Base-by-base conservation (phyloP, 2,888 invertebrate species). In the Crocallis elinguaria region DNA sequence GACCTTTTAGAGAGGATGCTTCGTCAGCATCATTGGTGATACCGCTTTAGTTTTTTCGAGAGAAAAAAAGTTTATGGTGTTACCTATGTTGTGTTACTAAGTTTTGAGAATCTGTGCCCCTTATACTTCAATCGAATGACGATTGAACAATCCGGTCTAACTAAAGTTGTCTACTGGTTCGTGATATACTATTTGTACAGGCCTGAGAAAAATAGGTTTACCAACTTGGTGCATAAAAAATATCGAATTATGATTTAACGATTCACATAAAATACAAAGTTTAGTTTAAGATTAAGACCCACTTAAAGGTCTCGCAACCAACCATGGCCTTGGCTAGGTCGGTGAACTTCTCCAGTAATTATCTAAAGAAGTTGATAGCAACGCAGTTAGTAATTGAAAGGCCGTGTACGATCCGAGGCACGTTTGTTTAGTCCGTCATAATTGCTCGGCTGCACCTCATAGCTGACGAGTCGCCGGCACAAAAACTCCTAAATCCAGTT, bases 401-500 rank as follows among this genome's bases (percentile, higher is more conserved):
- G 76, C 71, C 66, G 76, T 76, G 76, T 82, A 77, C 73, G 64
- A 71, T 71, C 73, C 67, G 61, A 67, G 78, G 69, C 72, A 69
- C 82, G 84, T 88, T 90, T 90, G 88, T 87, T 88, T 88, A 84
- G 87, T 80, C 84, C 79, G 73, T 83, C 84, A 84, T 91, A 91
- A 91, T 91, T 91, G 88, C 89, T 88, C 81, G 79, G 77, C 77
- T 86, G 88, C 88, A 88, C 84, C 90, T 88, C 85, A 56, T 75
- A 48, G 80, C 84, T 88, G 90, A 88, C 87, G 88, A 89, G 82
- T 86, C 81, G 80, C 79, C 81, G 79, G 84, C 84, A 91, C 90
- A 90, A 91, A 91, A 91, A 89, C 89, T 88, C 89, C 91, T 89
- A 91, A 91, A 91, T 91, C 90, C 91, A 91, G 91, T 91, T 91